These are phyloP conservation scores for Diadegma fenestrale DNA, from an alignment of 2,888 invertebrate species.

Conservation along the genomic window DNA sequence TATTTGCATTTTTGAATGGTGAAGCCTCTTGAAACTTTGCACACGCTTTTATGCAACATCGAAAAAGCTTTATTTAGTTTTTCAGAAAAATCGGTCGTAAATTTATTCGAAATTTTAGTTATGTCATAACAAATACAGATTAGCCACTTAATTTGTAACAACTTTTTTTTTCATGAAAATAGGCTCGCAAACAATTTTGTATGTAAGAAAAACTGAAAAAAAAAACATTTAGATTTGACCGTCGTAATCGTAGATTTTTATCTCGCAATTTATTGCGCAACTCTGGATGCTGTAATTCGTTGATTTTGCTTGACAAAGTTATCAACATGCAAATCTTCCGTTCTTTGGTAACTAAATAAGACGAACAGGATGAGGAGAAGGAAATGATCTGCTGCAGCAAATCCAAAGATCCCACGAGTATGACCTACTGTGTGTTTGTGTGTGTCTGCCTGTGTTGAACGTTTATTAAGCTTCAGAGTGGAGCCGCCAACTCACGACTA, in stretches of 20 bases:
- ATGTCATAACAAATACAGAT: no score
- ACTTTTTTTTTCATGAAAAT: no score
- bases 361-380: conserved; percentile 26
- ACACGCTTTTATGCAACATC: no score
- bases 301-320: background rate
- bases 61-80: no score
- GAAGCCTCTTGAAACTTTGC: no score
- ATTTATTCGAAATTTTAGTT: no score
- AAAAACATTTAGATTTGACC: no score
- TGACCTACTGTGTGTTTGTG: conserved; percentile 42
- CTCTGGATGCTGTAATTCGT: background rate
- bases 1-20: no score
- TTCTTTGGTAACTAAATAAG: background rate
- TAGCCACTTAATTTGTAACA: no score
- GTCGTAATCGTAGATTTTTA: background rate
- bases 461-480: conserved; percentile 50
- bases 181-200: no score
- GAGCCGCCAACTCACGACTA: conserved; percentile 38
- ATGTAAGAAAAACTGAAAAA: no score
- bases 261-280: background rate
- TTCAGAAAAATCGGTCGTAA: no score
- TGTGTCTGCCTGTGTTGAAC: conserved; percentile 8
- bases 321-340: background rate
- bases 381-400: background rate
- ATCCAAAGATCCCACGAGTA: conserved; percentile 12